Percentiles rank a stretch among this genome's conserved stretches.
Evolutionary conservation across 2,113 vertebrate genomes (phyloP).

Genomic region (Myrmecophaga tridactyla): DNA sequence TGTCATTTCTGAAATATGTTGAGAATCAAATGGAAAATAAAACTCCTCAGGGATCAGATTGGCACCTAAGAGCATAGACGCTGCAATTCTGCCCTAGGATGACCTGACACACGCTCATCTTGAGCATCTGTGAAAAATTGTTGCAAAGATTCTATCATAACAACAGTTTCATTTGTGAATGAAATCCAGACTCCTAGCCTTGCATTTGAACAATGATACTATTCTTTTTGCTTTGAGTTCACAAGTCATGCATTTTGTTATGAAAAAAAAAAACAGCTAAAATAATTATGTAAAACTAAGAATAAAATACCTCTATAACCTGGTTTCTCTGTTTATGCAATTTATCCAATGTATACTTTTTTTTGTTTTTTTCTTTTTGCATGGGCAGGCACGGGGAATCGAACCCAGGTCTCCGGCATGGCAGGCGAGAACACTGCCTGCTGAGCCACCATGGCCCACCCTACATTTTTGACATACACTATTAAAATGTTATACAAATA

Average conservation of each 20-base stretch:
- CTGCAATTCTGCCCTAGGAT: neutral
- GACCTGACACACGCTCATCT: neutral
- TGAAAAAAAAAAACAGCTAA: neutral
- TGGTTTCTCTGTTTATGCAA: too few species aligned
- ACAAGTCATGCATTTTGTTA: neutral
- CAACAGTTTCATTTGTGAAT: neutral
- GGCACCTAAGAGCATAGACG: neutral
- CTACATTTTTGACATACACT: neutral
- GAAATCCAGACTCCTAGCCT: neutral
- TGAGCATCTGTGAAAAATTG: rapidly evolving
- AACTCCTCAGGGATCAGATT: neutral
- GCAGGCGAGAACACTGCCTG: too few species aligned
- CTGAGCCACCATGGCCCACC: too few species aligned
- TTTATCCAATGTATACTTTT: too few species aligned
- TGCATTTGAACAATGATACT: neutral
- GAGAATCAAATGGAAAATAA: neutral
- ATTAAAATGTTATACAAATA: neutral
- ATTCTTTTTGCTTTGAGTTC: neutral
- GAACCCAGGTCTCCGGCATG: too few species aligned
- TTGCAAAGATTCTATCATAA: neutral
- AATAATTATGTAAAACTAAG: neutral
- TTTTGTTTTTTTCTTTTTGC: too few species aligned
- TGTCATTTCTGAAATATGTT: neutral
- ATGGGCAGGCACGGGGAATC: too few species aligned
- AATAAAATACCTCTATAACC: neutral